phyloP scores from a whole-genome alignment of 1,140 invertebrate species.

The Brachionus paranguensis region DNA sequence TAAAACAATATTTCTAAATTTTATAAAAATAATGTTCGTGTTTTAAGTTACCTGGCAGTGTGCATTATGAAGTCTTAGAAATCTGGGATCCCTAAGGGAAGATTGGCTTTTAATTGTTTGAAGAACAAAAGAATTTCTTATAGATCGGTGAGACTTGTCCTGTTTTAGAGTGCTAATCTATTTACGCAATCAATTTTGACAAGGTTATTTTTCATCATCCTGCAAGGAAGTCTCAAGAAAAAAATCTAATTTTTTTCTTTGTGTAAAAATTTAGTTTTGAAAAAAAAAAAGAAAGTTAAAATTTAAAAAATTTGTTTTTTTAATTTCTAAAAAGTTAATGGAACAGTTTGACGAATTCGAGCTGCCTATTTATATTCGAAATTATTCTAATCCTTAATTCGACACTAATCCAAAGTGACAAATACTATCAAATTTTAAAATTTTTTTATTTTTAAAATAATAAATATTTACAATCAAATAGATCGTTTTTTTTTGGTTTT shows the following conservation, averaged over 20 bases:
- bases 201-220: background rate
- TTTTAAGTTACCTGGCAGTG: background rate
- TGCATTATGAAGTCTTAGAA: background rate
- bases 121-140: background rate
- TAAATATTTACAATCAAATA: background rate
- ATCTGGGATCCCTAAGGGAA: background rate
- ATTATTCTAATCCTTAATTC: background rate
- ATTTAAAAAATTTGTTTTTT: background rate
- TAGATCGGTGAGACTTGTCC: background rate
- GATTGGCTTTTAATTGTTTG: background rate
- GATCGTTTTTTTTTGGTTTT: background rate
- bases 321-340: background rate
- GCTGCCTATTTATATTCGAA: background rate
- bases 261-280: background rate
- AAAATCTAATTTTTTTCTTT: background rate
- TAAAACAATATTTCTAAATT: background rate
- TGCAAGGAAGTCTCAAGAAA: background rate
- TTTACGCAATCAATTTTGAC: background rate
- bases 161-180: background rate
- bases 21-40: background rate
- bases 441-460: background rate
- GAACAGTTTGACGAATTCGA: background rate
- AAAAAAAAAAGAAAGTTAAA: too few species aligned
- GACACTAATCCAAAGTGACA: background rate
- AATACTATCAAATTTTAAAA: background rate